phyloP scores from a whole-genome alignment of 2,888 invertebrate species.

The Polylopha cassiicola region DNA sequence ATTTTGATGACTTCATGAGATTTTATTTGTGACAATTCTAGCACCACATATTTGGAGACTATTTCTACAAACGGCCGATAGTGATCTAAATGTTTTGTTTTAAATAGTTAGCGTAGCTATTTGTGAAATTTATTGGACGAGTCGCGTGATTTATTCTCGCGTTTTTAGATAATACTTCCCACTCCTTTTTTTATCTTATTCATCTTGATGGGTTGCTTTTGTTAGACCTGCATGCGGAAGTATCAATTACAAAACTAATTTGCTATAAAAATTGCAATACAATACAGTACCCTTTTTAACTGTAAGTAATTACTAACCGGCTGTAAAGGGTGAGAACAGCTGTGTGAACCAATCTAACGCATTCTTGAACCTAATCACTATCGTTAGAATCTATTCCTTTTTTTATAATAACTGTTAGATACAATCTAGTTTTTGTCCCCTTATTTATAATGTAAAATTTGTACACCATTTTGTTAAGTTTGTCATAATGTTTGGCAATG shows the following conservation, averaged over 20 bases:
- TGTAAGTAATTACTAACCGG: background rate
- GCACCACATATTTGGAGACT: constrained; percentile 36
- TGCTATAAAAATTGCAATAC: no score
- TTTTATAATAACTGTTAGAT: no score
- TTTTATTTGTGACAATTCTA: constrained; percentile 49
- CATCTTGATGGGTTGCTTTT: no score
- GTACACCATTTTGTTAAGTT: background rate
- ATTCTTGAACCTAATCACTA: constrained; percentile 8
- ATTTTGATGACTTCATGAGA: constrained; percentile 50
- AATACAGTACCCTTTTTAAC: no score
- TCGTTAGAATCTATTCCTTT: constrained; percentile 12
- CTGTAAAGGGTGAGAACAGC: constrained; percentile 11
- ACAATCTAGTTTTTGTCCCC: constrained; percentile 8
- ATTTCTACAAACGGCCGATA: constrained; percentile 15
- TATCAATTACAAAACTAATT: no score
- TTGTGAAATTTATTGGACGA: constrained; percentile 3
- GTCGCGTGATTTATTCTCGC: constrained; percentile 7
- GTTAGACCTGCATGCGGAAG: no score
- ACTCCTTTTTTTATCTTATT: no score
- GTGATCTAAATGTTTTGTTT: constrained; percentile 13
- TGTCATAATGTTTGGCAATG: constrained; percentile 21
- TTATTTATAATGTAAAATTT: background rate
- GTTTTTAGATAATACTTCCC: no score
- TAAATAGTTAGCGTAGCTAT: constrained; percentile 6
- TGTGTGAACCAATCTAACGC: constrained; percentile 13